Percentiles rank a stretch among this genome's conserved stretches.
phyloP scores from a whole-genome alignment of 2,113 vertebrate genomes.

The Toxostoma redivivum region DNA sequence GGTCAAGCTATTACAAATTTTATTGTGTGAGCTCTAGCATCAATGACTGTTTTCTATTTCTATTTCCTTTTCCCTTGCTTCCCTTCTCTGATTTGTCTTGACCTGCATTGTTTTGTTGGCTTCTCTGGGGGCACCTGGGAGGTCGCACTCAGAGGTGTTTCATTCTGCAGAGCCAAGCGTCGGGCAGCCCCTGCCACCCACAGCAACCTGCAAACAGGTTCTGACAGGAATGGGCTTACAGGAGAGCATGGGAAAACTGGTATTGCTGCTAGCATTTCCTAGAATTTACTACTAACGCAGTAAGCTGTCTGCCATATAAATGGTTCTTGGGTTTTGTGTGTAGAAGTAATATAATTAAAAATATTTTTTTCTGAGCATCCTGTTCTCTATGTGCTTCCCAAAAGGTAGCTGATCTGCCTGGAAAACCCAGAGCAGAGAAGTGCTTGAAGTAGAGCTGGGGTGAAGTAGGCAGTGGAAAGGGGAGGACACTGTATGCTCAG shows the following conservation, averaged over 20 bases:
- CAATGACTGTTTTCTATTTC: not conserved
- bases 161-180: not conserved
- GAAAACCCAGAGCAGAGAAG: not conserved
- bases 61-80: not conserved
- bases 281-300: no score
- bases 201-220: not conserved
- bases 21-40: constrained; percentile 2
- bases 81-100: not conserved
- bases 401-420: not conserved
- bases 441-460: not conserved
- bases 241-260: not conserved
- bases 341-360: not conserved
- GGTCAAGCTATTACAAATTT: not conserved
- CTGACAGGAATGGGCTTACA: not conserved
- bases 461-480: not conserved
- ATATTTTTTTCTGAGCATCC: not conserved
- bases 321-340: not conserved
- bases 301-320: not conserved
- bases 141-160: not conserved
- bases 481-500: rapidly evolving
- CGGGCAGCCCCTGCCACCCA: rapidly evolving
- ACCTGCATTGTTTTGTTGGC: not conserved
- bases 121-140: not conserved
- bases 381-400: rapidly evolving
- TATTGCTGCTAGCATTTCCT: not conserved